These are phyloP conservation scores for Cephus pygmeus DNA, from an alignment of 2,888 invertebrate species.

Conservation along the genomic window DNA sequence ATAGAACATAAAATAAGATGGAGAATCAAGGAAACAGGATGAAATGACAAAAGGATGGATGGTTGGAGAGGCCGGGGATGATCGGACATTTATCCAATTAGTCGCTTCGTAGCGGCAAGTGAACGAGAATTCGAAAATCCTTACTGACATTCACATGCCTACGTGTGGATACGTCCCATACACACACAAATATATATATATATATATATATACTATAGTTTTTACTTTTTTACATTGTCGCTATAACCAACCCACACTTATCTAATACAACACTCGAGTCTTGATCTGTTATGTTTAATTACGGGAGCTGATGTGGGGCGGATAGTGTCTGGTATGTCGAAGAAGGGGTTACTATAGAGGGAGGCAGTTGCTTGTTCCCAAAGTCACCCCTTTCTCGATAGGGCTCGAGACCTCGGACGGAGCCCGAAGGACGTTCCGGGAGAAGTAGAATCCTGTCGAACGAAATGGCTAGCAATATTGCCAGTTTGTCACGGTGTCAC, in stretches of 20 bases:
- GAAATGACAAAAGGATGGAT: background rate
- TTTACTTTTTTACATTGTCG: too few relatives aligned
- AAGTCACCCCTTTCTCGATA: conserved; percentile 60
- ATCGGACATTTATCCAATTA: conserved; percentile 66
- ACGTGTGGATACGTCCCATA: conserved; percentile 19
- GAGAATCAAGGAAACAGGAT: conserved; percentile 17
- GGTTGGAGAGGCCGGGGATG: conserved; percentile 32
- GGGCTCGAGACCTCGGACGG: conserved; percentile 38
- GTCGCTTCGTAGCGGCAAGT: conserved; percentile 26
- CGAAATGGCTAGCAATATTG: conserved; percentile 65
- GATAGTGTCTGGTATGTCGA: conserved; percentile 53
- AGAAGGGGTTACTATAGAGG: conserved; percentile 9
- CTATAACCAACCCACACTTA: conserved; percentile 4
- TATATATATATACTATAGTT: conserved; percentile 1
- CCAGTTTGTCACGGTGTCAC: conserved; percentile 46
- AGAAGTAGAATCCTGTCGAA: conserved; percentile 56
- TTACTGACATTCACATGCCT: background rate
- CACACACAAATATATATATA: conserved; percentile 14
- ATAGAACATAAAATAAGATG: conserved; percentile 18
- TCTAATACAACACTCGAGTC: conserved; percentile 37
- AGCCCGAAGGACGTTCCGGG: conserved; percentile 49
- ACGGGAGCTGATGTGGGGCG: conserved; percentile 62
- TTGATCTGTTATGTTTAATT: conserved; percentile 66
- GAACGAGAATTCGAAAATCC: conserved; percentile 47
- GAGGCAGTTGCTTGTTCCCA: conserved; percentile 50